A percentile compares a stretch with the other conserved stretches of the same genome.
phyloP scores from a whole-genome alignment of 1,140 invertebrate species.

The Penaeus japonicus region DNA sequence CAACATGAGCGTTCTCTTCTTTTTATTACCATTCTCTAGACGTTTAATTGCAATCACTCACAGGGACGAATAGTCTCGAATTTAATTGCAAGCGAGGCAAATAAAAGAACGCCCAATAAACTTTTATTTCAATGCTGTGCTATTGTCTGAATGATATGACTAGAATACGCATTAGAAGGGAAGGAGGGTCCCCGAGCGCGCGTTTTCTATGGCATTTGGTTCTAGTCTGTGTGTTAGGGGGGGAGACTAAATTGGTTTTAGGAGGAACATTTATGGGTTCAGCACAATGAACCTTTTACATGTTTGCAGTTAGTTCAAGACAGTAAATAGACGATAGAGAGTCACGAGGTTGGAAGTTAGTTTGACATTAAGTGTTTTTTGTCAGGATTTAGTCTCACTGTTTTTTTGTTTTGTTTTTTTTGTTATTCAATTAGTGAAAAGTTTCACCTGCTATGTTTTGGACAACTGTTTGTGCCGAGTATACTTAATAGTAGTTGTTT shows the following conservation, averaged over 20 bases:
- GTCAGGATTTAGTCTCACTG: too few species aligned
- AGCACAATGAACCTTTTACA: not conserved
- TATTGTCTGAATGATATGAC: conserved; percentile 44
- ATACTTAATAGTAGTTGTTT: too few species aligned
- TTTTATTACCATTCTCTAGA: conserved; percentile 35
- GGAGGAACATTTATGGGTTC: conserved; percentile 9
- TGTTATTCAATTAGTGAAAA: too few species aligned
- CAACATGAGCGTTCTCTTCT: not conserved
- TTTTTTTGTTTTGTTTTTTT: too few species aligned
- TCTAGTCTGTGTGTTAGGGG: not conserved
- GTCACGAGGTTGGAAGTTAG: too few species aligned
- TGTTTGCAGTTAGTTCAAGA: not conserved
- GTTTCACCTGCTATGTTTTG: too few species aligned
- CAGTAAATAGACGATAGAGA: too few species aligned
- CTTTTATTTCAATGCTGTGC: conserved; percentile 33
- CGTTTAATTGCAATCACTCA: conserved; percentile 51
- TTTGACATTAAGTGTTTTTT: too few species aligned
- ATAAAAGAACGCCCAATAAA: conserved; percentile 51
- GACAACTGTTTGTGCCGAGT: too few species aligned
- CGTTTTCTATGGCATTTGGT: conserved; percentile 38
- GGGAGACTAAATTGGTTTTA: conserved; percentile 1
- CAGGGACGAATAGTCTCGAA: conserved; percentile 34
- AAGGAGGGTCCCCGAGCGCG: not conserved
- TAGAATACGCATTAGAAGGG: conserved; percentile 29
- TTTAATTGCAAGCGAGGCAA: conserved; percentile 45